Evolutionary conservation across 2,113 vertebrate species (phyloP), one percentile per base, ranked within the genome.

Genomic region (Ptilonorhynchus violaceus): DNA sequence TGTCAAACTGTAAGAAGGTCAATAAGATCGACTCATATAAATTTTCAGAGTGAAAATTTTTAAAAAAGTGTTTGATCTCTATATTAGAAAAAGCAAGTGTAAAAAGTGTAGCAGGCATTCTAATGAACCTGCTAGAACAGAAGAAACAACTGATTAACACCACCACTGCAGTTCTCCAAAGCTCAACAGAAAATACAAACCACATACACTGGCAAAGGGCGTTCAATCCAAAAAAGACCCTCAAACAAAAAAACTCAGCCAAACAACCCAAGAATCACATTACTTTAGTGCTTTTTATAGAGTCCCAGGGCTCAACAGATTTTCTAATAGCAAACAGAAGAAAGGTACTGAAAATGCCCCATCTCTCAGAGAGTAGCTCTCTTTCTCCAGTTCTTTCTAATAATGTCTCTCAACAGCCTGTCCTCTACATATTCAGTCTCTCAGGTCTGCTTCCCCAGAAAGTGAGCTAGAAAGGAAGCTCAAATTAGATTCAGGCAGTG

Each of bases 401-500:
- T 46, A 87, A 63, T 0, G 0, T 59, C 31, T 50, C 82, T 31
- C 7, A 5, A 9, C 50, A 91, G 33, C 42, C 69, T 68, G 56
- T 69, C 52, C 82, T 83, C 89, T 41, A 20, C 42, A 44, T 27
- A 77, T 63, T 85, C 67, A 50, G 59, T 28, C 72, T 80, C 88
- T 67, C 73, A 70, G 59, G 53, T 56, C 85, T 91, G 73, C 76
- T 87, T 83, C 53, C 64, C 64, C 64, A 42, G 85, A 87, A 92
- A 75, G 42, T 23, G 46, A 94, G 76, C 82, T 47, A 56, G 59
- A 85, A 96, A 89, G 80, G 47, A 82, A 88, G 21, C 85, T 64
- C 87, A 87, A 64, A 93, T 95, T 88, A 95, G 82, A 95, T 93
- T 91, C 92, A 93, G 83, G 79, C 82, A 79, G 46, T 69, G 94